Evolutionary conservation across 2,797 vertebrate species (phyloP), one percentile per base, ranked within the genome.

Genomic region (Artibeus jamaicensis): DNA sequence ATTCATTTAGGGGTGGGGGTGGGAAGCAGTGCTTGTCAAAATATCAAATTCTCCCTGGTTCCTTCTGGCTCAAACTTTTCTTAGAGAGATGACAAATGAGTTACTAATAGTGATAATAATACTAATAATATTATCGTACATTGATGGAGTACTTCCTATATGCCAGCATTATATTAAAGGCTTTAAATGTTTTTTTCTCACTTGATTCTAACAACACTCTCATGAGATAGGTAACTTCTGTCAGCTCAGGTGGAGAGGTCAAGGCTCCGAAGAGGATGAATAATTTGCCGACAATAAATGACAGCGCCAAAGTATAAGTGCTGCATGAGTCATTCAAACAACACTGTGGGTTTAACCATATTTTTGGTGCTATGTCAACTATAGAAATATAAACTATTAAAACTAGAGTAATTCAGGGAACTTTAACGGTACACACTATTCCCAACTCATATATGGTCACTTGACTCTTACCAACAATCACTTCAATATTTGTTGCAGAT

Each of bases 401-500:
- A 83, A 78, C 5, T 24, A 24, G 14, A 32, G 26, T n/a, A 95
- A 89, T 91, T 70, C 86, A 84, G 81, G n/a, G 81, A 81, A 83
- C 14, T 67, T 91, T 86, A 79, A 96, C 55, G 16, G 37, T 62
- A 26, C 2, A 39, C 3, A 79, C 42, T 48, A 15, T 34, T 18
- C 11, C 62, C 9, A n/a, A 24, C 3, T 89, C 55, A 81, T 62
- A 48, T 37, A 83, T 0, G 68, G 7, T 74, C 65, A 89, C 32
- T 86, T 59, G 59, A 32, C 26, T n/a, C 12, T 92, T 53, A 62
- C 2, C 22, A 59, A 22, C 79, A 24, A 53, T 73, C 53, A 87
- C 77, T 89, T 89, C 93, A 96, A 96, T 96, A 90, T 96, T 96
- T 93, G 71, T 92, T 89, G 93, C 77, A 78, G 74, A 82, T 68